Base-by-base conservation (phyloP, 2,113 vertebrate species). In the Mugil cephalus region DNA sequence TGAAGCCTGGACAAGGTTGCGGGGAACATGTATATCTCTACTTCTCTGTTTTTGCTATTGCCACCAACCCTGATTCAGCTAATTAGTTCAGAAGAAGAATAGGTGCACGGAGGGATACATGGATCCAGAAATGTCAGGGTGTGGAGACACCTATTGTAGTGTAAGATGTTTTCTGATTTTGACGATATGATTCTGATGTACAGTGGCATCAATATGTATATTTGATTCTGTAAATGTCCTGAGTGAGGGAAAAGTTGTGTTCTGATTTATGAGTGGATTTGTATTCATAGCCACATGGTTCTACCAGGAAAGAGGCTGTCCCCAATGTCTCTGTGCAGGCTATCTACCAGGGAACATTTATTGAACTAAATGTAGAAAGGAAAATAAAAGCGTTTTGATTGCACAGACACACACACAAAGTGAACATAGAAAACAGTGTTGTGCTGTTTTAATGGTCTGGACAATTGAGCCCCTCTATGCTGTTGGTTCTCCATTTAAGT, bases 381-480 rank as follows among this genome's bases (percentile, higher is more conserved):
- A 88, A 30, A 89, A 83, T 75, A 82, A 84, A 87, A 69, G 80
- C 48, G 69, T 71, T 70, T 36, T 67, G 42, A 73, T 60, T 65
- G 7, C n/a, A 11, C n/a, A 7, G 34, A 35, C 48, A 50, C n/a
- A 50, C 14, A 51, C 30, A 68, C 48, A 9, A 12, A 74, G 17
- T 30, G 24, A 59, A 0, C 21, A 43, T 14, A 64, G 34, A 83
- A 42, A 69, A 53, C 72, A 76, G 42, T 18, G 53, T 79, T 76
- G 51, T 61, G 52, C 69, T 74, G 67, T 75, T 65, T 74, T 69
- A 74, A 73, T 35, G 58, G 47, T 62, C 42, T n/a, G 66, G 56
- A 62, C 70, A 51, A 69, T 56, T 55, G 55, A 79, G 39, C 53
- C 62, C 46, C 67, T 64, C 65, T 75, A 42, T 56, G 71, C 78